Base-by-base conservation (phyloP, 1,140 invertebrate genomes). In the Drosophila tropicalis region DNA sequence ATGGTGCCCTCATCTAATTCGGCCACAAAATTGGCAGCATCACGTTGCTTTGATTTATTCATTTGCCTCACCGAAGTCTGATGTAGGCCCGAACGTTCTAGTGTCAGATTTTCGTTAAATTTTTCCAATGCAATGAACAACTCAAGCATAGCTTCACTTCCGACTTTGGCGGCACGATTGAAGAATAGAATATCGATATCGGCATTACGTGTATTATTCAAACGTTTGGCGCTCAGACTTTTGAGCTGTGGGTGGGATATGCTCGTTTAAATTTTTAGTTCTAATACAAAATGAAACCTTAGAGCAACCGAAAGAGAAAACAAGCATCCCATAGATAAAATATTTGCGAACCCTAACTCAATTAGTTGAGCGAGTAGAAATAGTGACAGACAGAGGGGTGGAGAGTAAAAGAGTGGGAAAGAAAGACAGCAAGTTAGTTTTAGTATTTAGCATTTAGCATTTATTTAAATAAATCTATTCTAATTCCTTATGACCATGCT, bases 121-220 rank as follows among this genome's bases (percentile, higher is more conserved):
- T 71, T 73, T 17, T 71, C 76, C 47, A 91, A 93, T 47, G 95
- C 93, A 1, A 96, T 94, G 3, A 98, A 92, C 0, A 98, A 93
- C 90, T 97, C 96, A 95, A 98, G 96, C 78, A 97, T 95, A 0
- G 96, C 97, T 91, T 97, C 96, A 61, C 96, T 96, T 32, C 96
- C 96, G 17, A 97, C 96, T 93, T 98, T 98, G 3, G 97, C 97
- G 12, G 97, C 96, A 4, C 97, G 93, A 92, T 98, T 98, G 92
- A 97, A 98, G 93, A 98, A 97, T 1, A 91, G 36, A 5, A 90
- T 77, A 0, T 91, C 90, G 17, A 77, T 57, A 1, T 91, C 94
- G 0, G 96, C 94, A 65, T 95, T 93, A 12, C 93, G 93, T 0
- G 96, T 97, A 81, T 97, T 97, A 91, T 98, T 98, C 44, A 97